These are phyloP conservation scores for Silvanus unidentatus DNA, from an alignment of 2,888 invertebrate genomes.

Conservation along the genomic window DNA sequence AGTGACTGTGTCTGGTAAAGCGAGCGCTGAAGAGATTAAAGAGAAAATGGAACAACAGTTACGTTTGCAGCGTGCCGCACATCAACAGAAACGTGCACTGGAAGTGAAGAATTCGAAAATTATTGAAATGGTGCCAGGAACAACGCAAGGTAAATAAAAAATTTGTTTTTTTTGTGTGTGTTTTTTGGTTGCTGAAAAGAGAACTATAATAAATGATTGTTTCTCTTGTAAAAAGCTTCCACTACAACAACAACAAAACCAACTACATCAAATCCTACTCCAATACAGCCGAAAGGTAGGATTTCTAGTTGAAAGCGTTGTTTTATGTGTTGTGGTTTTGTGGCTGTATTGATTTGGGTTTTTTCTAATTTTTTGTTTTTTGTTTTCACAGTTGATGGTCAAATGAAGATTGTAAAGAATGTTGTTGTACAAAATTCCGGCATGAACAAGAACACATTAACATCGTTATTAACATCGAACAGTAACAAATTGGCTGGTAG, in stretches of 20 bases:
- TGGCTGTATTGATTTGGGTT: neutral
- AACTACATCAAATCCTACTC: conserved; percentile 39
- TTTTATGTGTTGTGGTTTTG: conserved; percentile 4
- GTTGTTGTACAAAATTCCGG: conserved; percentile 55
- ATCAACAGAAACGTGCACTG: conserved; percentile 77
- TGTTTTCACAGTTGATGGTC: conserved; percentile 50
- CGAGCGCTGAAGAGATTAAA: conserved; percentile 69
- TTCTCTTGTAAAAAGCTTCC: conserved; percentile 34
- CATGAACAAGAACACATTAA: conserved; percentile 59
- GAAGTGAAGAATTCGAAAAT: conserved; percentile 53
- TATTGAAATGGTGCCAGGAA: conserved; percentile 50
- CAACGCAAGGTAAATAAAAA: conserved; percentile 52
- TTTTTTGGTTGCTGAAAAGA: conserved; percentile 1
- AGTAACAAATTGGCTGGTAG: conserved; percentile 63
- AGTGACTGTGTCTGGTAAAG: conserved; percentile 51
- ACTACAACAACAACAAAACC: conserved; percentile 38
- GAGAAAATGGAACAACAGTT: conserved; percentile 90
- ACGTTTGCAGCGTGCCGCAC: conserved; percentile 79
- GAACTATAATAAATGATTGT: conserved; percentile 15
- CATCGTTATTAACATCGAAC: conserved; percentile 57
- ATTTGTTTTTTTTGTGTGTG: conserved; percentile 9
- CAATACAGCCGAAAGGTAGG: conserved; percentile 48
- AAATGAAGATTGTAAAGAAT: conserved; percentile 61
- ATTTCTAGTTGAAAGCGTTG: conserved; percentile 12
- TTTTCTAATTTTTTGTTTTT: no score